Conservation (phyloP, 2,888 invertebrate species). For the Phyllotreta cruciferae region DNA sequence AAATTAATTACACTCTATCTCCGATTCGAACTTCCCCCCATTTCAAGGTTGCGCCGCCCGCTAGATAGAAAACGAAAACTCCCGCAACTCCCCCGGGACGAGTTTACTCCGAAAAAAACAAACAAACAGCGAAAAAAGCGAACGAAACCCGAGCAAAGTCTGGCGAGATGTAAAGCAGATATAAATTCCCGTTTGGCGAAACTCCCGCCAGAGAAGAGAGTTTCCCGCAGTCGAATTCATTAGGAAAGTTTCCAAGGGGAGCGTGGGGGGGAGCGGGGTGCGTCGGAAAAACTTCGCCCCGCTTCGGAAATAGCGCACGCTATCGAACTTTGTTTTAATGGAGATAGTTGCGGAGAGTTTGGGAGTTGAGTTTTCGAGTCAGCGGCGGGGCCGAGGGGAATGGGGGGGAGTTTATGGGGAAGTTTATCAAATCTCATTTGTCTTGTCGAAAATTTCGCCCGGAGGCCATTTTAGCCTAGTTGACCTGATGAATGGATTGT, state of each 20-base stretch:
- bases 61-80: too few species aligned
- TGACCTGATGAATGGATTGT: too few species aligned
- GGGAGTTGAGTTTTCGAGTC: slow-evolving; percentile 28
- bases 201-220: too few species aligned
- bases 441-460: slow-evolving; percentile 22
- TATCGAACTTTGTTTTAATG: slow-evolving; percentile 47
- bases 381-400: slow-evolving; percentile 10
- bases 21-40: too few species aligned
- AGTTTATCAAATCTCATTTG: slow-evolving; percentile 21
- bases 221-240: slow-evolving; percentile 35
- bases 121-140: background rate
- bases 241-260: slow-evolving; percentile 39
- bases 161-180: slow-evolving; percentile 10
- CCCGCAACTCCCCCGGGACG: too few species aligned
- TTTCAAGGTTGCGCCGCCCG: too few species aligned
- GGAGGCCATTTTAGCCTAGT: too few species aligned
- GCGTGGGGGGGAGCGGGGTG: too few species aligned
- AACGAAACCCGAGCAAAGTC: background rate
- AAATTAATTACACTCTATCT: too few species aligned
- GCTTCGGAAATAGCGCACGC: slow-evolving; percentile 37
- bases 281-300: slow-evolving; percentile 38
- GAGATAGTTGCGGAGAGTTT: slow-evolving; percentile 44
- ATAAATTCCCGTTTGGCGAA: slow-evolving; percentile 36
- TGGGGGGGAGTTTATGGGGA: background rate
- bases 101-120: background rate